Percentiles rank a stretch among this genome's conserved stretches.
Conservation (phyloP, 64 coral and sea anemone species). For the Platygyra sinensis region DNA sequence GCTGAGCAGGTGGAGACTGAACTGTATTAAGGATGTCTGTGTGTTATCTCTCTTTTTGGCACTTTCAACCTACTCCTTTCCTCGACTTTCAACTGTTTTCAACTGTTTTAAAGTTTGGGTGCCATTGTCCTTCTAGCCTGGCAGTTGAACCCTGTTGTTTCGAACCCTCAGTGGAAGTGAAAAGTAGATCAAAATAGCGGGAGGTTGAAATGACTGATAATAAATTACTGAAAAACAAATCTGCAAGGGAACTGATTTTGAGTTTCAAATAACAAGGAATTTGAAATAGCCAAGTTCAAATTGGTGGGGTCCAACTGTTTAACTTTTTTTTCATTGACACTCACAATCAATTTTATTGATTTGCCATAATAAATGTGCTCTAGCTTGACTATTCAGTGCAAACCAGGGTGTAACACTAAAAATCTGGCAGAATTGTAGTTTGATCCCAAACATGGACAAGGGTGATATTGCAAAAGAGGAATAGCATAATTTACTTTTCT, state of each 20-base stretch:
- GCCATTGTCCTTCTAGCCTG: neutral
- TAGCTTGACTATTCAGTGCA: neutral
- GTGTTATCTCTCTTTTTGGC: neutral
- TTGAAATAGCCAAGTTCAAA: neutral
- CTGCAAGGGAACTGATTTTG: neutral
- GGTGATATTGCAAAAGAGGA: conserved; percentile 3
- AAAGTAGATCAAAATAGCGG: neutral
- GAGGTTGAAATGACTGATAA: neutral
- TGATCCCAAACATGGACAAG: neutral
- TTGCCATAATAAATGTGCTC: neutral
- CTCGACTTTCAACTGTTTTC: neutral
- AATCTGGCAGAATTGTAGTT: conserved; percentile 13
- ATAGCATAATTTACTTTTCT: neutral
- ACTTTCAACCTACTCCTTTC: neutral
- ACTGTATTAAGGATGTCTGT: neutral
- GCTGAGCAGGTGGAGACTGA: neutral
- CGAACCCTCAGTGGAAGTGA: neutral
- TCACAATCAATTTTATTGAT: too few species aligned
- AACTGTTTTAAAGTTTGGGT: neutral
- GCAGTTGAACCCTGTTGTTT: neutral
- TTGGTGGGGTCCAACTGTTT: neutral
- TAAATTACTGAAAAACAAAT: neutral
- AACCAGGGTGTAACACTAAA: neutral
- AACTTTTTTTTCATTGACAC: neutral
- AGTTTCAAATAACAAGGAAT: neutral